Evolutionary conservation across 2,797 vertebrate species (phyloP).

Genomic region (Rousettus madagascariensis): DNA sequence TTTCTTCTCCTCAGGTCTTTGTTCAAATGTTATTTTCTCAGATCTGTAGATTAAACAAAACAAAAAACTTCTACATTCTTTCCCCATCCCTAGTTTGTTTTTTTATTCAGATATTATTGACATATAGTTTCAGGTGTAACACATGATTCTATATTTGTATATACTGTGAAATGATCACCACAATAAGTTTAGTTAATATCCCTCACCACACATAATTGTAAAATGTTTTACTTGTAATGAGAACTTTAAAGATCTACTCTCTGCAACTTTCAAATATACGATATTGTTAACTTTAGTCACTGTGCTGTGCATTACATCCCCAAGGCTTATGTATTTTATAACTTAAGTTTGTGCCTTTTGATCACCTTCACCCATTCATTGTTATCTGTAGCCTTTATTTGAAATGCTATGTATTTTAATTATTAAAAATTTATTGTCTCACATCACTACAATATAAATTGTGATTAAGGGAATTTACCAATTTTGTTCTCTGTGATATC

Average conservation of each 20-base stretch:
- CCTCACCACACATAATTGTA: background rate
- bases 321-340: background rate
- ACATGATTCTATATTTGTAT: background rate
- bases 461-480: background rate
- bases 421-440: constrained; percentile 32
- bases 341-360: background rate
- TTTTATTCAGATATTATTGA: background rate
- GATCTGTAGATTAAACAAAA: background rate
- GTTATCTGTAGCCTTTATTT: constrained; percentile 2
- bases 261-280: background rate
- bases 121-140: background rate
- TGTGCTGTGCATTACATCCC: background rate
- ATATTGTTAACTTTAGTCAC: background rate
- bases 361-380: background rate
- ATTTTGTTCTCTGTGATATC: constrained; percentile 18
- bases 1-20: background rate
- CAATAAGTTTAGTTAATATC: too few relatives aligned
- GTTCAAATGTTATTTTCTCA: constrained; percentile 19
- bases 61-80: background rate
- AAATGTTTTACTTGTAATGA: background rate
- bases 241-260: background rate
- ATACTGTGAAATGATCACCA: background rate
- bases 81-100: background rate
- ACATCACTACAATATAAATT: background rate
- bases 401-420: background rate